phyloP scores from a whole-genome alignment of 2,113 vertebrate genomes.

The Oreochromis niloticus region DNA sequence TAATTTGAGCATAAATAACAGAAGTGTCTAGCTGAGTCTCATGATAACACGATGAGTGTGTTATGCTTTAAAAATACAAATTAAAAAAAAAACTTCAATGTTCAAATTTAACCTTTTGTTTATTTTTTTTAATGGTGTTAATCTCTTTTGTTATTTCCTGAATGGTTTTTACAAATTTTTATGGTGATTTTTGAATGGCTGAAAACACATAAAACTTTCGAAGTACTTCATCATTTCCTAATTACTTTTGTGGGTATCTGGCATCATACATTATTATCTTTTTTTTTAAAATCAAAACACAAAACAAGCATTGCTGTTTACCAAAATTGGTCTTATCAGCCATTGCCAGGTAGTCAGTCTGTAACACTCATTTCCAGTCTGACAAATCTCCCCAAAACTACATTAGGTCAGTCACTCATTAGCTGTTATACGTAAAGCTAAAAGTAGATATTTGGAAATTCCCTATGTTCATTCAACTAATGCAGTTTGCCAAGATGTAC shows the following conservation, averaged over 20 bases:
- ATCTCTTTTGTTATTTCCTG: not conserved
- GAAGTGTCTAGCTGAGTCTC: slow-evolving; percentile 41
- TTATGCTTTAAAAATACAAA: not conserved
- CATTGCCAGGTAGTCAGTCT: not conserved
- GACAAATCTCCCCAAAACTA: not conserved
- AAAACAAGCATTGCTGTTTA: not conserved
- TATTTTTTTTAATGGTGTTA: not conserved
- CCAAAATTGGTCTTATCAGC: not conserved
- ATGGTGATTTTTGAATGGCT: not conserved
- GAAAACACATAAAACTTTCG: not conserved
- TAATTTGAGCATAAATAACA: slow-evolving; percentile 3
- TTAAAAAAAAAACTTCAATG: not conserved
- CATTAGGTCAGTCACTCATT: not conserved
- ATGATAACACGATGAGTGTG: slow-evolving; percentile 36
- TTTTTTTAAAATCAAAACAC: not conserved
- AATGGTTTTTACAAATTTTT: not conserved
- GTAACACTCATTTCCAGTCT: not conserved
- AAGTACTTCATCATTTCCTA: not conserved
- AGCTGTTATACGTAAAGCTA: slow-evolving; percentile 19
- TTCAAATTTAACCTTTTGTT: not conserved
- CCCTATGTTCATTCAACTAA: slow-evolving; percentile 22
- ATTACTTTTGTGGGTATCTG: not conserved
- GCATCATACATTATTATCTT: not conserved
- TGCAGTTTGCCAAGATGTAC: not conserved
- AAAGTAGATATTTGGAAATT: slow-evolving; percentile 61